Conservation (phyloP, 2,113 vertebrate genomes). For the Macquaria ambigua region DNA sequence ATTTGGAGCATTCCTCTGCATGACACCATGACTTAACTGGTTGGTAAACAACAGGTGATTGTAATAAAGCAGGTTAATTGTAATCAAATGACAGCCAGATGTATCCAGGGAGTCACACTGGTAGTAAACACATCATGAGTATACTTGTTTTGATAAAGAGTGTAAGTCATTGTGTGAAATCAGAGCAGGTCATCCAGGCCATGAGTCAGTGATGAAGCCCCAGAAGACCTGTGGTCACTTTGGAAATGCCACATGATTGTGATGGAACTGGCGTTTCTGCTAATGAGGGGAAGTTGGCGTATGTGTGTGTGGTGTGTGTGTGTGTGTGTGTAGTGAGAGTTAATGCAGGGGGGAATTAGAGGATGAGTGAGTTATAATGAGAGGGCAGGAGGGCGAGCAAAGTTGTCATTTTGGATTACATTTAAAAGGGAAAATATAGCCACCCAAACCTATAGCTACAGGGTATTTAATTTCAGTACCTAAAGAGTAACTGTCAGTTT, state of each 20-base stretch:
- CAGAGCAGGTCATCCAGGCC: conserved; percentile 1
- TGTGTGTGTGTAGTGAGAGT: conserved; percentile 42
- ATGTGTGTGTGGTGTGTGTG: conserved; percentile 24
- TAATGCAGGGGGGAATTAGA: conserved; percentile 60
- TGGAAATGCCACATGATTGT: conserved; percentile 18
- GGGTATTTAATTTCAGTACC: conserved; percentile 29
- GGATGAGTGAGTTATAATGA: conserved; percentile 57
- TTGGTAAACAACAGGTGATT: conserved; percentile 38
- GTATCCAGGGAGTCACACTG: background rate
- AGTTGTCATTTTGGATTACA: conserved; percentile 47
- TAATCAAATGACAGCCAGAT: conserved; percentile 37
- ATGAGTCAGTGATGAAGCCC: conserved; percentile 23
- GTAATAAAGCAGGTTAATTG: conserved; percentile 32
- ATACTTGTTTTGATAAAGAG: conserved; percentile 12
- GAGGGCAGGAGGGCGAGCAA: conserved; percentile 37
- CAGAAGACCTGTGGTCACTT: conserved; percentile 29
- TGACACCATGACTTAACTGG: background rate
- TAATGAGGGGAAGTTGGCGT: conserved; percentile 7
- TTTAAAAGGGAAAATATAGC: conserved; percentile 43
- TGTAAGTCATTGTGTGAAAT: conserved; percentile 31
- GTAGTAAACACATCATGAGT: conserved; percentile 21
- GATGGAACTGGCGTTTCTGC: conserved; percentile 15
- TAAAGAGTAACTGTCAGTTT: conserved; percentile 27
- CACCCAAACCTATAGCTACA: conserved; percentile 5
- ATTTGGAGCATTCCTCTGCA: conserved; percentile 24